Base-by-base conservation (phyloP, 2,113 vertebrate species). In the Vombatus ursinus region DNA sequence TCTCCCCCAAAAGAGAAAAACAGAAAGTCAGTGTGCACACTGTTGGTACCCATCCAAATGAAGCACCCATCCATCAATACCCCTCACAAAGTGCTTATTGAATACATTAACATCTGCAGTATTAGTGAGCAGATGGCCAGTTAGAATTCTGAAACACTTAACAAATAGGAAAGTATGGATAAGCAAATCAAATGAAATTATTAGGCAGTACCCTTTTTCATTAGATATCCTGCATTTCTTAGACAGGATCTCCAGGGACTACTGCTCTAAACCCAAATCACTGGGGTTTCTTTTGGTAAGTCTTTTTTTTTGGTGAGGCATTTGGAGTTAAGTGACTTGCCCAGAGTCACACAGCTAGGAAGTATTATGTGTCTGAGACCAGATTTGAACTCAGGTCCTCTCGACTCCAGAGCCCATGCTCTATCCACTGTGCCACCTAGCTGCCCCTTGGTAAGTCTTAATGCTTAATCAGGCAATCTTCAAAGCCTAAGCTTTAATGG, bases 221-320 rank as follows among this genome's bases (percentile, higher is more conserved):
- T 44, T 61, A 44, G n/a, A 89, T 92, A 9, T 12, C 8, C 12
- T 16, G 4, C 14, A 37, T 68, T 37, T 68, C 31, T 68, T 61
- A 12, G 2, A 31, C 57, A 31, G 5, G 28, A 61, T 8, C 57
- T 61, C 57, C 28, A 50, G 89, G 54, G 93, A 53, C 90, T 49
- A 12, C 23, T 92, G 48, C n/a, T 61, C 4, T 90, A 49, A 54
- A 44, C 53, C 31, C 51, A 22, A 19, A 24, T 23, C 22, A 68
- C 77, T 90, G 50, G 52, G n/a, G 47, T 31, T 94, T 94, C 44
- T 89, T 47, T 90, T 91, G 91, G n/a, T 93, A 94, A 2, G 31
- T 52, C 12, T 93, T 68, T 49, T 49, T 49, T 49, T 49, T 49
- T 49, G 48, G 48, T 49, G 48, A 49, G 48, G 48, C 48, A 49